phyloP scores from a whole-genome alignment of 2,113 vertebrate species.

The Condylura cristata region DNA sequence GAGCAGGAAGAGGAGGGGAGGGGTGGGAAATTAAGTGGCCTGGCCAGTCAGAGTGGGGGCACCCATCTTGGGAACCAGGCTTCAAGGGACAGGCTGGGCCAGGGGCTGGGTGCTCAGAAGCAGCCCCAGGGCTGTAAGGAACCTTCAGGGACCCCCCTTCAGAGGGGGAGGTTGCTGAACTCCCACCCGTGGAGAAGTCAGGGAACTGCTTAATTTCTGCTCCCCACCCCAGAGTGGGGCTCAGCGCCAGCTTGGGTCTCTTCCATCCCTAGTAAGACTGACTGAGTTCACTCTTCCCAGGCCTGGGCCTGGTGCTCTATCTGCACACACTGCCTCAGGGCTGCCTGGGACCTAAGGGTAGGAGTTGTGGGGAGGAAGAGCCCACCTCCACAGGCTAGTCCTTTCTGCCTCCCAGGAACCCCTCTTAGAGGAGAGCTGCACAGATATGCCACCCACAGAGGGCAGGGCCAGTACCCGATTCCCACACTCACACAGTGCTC shows the following conservation, averaged over 20 bases:
- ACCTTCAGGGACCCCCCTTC: neutral
- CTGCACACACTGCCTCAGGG: neutral
- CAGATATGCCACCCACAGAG: slow-evolving; percentile 16
- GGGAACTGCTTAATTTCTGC: slow-evolving; percentile 40
- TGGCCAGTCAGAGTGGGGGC: neutral
- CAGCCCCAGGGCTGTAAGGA: neutral
- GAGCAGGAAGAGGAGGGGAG: neutral
- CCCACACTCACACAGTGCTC: neutral
- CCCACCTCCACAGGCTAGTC: neutral
- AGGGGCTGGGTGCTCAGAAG: neutral
- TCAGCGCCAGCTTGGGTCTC: slow-evolving; percentile 26
- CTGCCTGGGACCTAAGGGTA: neutral
- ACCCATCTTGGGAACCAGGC: slow-evolving; percentile 4
- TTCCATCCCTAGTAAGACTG: slow-evolving; percentile 59
- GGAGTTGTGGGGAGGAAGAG: neutral
- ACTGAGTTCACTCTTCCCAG: slow-evolving; percentile 3
- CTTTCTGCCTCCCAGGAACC: neutral
- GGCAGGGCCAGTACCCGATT: neutral
- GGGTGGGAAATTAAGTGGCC: neutral
- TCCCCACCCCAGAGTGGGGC: neutral
- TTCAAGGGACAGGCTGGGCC: neutral
- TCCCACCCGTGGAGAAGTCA: neutral
- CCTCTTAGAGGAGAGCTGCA: slow-evolving; percentile 32
- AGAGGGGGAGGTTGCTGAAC: neutral
- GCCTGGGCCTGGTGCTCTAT: neutral